These are phyloP conservation scores for Sclerurus mexicanus DNA, from an alignment of 2,113 vertebrate species.

Conservation along the genomic window DNA sequence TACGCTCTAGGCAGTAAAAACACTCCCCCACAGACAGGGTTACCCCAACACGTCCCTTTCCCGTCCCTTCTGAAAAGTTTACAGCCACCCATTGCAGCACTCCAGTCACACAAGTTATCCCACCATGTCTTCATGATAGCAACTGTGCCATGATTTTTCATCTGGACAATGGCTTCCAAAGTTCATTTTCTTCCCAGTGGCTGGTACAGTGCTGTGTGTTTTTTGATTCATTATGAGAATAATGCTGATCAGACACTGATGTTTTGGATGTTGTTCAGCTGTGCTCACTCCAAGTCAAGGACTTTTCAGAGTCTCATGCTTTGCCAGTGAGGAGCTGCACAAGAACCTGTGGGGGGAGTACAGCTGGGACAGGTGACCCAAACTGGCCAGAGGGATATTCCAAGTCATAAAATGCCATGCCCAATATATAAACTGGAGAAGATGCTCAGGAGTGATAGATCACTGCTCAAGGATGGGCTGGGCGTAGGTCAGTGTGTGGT, in stretches of 20 bases:
- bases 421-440: neutral
- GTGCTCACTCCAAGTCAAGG: neutral
- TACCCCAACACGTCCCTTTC: too few relatives aligned
- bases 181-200: neutral
- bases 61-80: neutral
- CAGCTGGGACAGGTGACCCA: neutral
- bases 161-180: neutral
- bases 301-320: neutral
- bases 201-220: neutral
- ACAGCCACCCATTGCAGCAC: neutral
- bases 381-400: neutral
- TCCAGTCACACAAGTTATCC: neutral
- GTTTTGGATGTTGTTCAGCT: neutral
- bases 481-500: neutral
- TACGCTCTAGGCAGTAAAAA: too few relatives aligned
- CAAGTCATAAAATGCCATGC: neutral
- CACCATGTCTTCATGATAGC: neutral
- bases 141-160: neutral
- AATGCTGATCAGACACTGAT: neutral
- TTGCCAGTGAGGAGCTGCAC: neutral
- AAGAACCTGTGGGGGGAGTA: neutral
- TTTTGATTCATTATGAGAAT: neutral
- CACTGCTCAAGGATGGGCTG: neutral
- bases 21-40: too few relatives aligned
- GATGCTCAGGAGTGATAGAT: neutral